These are phyloP conservation scores for rat (Rattus norvegicus) DNA, from an alignment of 2,113 vertebrate genomes.

Conservation along the genomic window DNA sequence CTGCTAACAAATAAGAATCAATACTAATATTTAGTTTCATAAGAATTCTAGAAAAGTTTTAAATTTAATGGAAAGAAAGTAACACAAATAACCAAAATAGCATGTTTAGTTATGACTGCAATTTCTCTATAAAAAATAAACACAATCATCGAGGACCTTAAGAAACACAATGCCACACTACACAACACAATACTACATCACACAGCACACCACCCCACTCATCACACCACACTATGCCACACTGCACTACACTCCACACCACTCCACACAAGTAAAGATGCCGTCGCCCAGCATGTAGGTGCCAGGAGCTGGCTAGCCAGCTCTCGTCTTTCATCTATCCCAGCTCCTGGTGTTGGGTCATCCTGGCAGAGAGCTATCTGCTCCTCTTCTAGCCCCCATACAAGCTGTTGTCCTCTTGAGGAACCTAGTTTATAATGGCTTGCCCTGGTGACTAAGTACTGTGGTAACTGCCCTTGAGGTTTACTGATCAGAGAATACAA, in stretches of 20 bases:
- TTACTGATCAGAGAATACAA: neutral
- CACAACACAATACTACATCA: neutral
- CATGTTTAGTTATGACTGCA: neutral
- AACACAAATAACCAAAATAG: neutral
- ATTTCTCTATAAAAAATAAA: neutral
- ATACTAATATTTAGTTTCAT: constrained; percentile 27
- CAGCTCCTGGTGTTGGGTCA: neutral
- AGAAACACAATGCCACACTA: neutral
- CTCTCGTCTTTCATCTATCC: neutral
- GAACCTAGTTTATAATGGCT: neutral
- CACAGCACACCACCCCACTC: neutral
- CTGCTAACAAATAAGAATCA: neutral
- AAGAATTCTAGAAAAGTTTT: constrained; percentile 13
- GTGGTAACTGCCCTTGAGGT: neutral
- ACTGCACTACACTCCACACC: neutral
- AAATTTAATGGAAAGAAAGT: constrained; percentile 22
- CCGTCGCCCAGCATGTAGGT: neutral
- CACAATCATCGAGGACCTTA: neutral
- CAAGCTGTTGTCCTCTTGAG: neutral
- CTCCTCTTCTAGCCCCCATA: neutral
- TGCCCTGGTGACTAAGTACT: neutral
- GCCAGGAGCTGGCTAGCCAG: neutral
- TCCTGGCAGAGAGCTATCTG: neutral
- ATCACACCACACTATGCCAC: neutral
- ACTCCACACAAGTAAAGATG: neutral